phyloP scores from a whole-genome alignment of 2,888 invertebrate species.

The Camponotus fellah region DNA sequence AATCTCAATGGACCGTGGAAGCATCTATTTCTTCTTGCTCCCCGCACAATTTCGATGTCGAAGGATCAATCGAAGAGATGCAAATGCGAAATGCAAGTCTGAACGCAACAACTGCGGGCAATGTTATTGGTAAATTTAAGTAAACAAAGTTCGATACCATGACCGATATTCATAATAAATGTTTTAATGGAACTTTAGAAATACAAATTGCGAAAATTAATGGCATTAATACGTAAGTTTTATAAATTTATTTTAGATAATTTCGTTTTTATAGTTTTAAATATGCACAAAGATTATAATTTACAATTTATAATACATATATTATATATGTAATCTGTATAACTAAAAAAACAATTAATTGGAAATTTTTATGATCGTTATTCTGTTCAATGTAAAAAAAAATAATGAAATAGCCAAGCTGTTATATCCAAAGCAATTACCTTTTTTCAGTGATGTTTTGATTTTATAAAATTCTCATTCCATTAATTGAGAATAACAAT shows the following conservation, averaged over 20 bases:
- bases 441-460: not conserved
- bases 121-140: not conserved
- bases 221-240: not conserved
- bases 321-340: not conserved
- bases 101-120: not conserved
- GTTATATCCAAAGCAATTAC: not conserved
- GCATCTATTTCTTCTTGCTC: slow-evolving; percentile 42
- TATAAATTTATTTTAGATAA: not conserved
- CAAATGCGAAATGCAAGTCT: slow-evolving; percentile 20
- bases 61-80: slow-evolving; percentile 26
- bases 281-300: not conserved
- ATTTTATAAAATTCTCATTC: not conserved
- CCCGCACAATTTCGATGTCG: slow-evolving; percentile 24
- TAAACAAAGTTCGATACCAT: not conserved
- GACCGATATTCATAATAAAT: not conserved
- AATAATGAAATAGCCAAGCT: not conserved
- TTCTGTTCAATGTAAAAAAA: not conserved
- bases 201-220: not conserved
- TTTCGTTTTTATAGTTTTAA: not conserved
- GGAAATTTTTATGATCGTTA: not conserved
- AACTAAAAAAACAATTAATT: not conserved
- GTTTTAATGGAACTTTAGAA: not conserved
- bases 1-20: slow-evolving; percentile 60
- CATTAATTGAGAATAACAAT: not conserved
- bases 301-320: not conserved